Percentiles rank a stretch among this genome's conserved stretches.
phyloP scores from a whole-genome alignment of 2,113 vertebrate genomes.

The Pterophyllum scalare region DNA sequence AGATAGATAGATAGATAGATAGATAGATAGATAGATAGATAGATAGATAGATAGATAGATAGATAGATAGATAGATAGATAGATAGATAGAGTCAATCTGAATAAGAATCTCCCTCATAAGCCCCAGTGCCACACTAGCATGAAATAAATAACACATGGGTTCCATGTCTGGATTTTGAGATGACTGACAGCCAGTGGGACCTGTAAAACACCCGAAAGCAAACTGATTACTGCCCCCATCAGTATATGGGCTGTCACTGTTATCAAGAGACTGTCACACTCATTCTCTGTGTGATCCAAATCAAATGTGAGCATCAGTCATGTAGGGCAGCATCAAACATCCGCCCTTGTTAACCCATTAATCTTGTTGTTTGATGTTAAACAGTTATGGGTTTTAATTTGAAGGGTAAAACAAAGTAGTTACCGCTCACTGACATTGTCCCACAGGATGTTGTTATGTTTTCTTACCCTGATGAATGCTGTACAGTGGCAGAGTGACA shows the following conservation, averaged over 20 bases:
- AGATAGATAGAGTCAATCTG: neutral
- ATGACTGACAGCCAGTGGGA: conserved; percentile 71
- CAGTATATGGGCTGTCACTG: conserved; percentile 64
- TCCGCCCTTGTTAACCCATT: conserved; percentile 73
- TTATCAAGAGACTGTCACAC: conserved; percentile 75
- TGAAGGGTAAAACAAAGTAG: conserved; percentile 22
- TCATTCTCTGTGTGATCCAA: conserved; percentile 62
- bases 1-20: too few species aligned
- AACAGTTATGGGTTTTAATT: conserved; percentile 70
- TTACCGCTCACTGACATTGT: conserved; percentile 9
- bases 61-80: neutral
- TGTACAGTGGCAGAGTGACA: neutral
- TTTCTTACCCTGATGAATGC: neutral
- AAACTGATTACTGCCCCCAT: conserved; percentile 67
- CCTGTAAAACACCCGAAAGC: conserved; percentile 74
- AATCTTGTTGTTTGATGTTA: conserved; percentile 72
- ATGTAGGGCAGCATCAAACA: conserved; percentile 61
- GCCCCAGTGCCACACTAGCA: conserved; percentile 7
- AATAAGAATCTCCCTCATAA: conserved; percentile 29
- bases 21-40: too few species aligned
- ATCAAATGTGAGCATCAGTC: conserved; percentile 77
- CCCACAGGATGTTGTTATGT: conserved; percentile 3
- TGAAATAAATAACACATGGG: conserved; percentile 45
- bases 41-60: neutral
- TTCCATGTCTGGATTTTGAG: conserved; percentile 21